These are phyloP conservation scores for Danio kyathit DNA, from an alignment of 2,797 vertebrate genomes.

Conservation along the genomic window DNA sequence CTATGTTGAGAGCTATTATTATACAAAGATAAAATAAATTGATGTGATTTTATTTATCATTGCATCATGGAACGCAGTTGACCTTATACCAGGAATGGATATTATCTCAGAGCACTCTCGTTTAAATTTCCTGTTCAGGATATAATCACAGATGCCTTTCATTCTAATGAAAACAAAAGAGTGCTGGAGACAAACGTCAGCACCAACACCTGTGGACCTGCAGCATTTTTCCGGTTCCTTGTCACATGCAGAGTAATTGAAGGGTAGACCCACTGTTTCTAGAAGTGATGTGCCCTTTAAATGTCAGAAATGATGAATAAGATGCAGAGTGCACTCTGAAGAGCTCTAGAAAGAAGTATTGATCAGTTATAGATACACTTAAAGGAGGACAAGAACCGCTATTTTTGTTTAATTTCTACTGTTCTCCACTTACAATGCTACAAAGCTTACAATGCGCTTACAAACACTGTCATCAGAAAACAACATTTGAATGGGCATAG, in stretches of 20 bases:
- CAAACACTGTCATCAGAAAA: too few relatives aligned
- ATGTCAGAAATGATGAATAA: constrained; percentile 18
- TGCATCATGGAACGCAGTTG: not conserved
- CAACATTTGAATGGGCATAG: too few relatives aligned
- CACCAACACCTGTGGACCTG: not conserved
- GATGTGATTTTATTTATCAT: too few relatives aligned
- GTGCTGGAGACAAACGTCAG: not conserved
- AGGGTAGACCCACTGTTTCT: not conserved
- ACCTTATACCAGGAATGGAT: not conserved
- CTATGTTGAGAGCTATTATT: too few relatives aligned
- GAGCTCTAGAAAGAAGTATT: not conserved
- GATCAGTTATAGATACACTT: not conserved
- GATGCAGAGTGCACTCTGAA: constrained; percentile 13
- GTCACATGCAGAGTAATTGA: constrained; percentile 24
- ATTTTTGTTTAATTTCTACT: too few relatives aligned
- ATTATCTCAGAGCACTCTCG: not conserved
- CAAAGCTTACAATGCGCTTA: too few relatives aligned
- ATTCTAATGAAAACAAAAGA: not conserved
- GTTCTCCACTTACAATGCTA: too few relatives aligned
- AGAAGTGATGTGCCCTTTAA: constrained; percentile 35
- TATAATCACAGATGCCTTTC: not conserved
- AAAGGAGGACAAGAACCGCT: too few relatives aligned
- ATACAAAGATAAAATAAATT: too few relatives aligned
- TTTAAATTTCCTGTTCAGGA: not conserved
- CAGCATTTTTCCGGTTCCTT: not conserved